Percentiles rank a stretch among this genome's conserved stretches.
phyloP scores from a whole-genome alignment of 2,113 vertebrate genomes.

The Motacilla alba region DNA sequence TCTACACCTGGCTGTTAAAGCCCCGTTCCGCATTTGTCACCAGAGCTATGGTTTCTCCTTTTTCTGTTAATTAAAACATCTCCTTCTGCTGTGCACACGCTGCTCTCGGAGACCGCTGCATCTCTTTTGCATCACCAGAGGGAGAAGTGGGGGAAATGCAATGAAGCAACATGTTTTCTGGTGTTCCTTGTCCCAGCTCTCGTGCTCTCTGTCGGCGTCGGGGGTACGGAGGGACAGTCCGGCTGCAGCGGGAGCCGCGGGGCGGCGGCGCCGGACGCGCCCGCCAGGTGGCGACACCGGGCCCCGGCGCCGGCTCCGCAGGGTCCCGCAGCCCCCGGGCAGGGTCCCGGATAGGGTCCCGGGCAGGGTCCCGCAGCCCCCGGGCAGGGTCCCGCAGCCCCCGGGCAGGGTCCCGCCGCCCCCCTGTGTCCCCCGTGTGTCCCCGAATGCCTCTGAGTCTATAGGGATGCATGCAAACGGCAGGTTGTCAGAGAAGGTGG shows the following conservation, averaged over 20 bases:
- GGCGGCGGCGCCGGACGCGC: too few relatives aligned
- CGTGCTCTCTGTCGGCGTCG: not conserved
- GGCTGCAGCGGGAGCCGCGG: fast-evolving
- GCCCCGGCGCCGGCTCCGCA: not conserved
- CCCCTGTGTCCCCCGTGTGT: not conserved
- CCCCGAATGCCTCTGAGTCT: not conserved
- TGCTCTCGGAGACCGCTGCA: not conserved
- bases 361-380: too few relatives aligned
- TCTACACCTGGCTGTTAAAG: not conserved
- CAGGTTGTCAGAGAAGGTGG: not conserved
- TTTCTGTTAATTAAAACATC: not conserved
- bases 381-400: not conserved
- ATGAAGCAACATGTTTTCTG: fast-evolving
- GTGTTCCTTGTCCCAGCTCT: not conserved
- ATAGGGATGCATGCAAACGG: not conserved
- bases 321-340: too few relatives aligned
- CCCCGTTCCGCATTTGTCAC: not conserved
- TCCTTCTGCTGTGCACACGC: not conserved
- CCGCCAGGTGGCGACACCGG: not conserved
- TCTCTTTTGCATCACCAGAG: not conserved
- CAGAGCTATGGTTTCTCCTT: not conserved
- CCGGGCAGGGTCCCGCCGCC: too few relatives aligned
- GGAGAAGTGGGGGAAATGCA: not conserved
- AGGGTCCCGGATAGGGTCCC: too few relatives aligned
- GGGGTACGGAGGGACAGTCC: fast-evolving